A percentile compares a stretch with the other conserved stretches of the same genome.
Evolutionary conservation across 1,140 invertebrate species (phyloP).

Genomic region (Eurosta solidaginis): DNA sequence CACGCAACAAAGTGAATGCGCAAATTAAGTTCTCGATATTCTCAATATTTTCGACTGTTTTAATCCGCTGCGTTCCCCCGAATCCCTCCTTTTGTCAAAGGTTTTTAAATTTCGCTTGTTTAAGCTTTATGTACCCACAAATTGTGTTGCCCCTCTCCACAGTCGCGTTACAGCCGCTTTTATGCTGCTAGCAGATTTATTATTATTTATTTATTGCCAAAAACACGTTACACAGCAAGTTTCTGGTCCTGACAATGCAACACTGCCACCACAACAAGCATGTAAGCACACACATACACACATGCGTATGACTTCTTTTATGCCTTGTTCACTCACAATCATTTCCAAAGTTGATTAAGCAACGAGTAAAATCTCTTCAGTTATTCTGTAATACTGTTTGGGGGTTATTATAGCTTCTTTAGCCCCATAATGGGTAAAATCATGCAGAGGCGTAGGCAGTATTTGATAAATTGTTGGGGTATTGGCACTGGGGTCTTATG

Average conservation of each 20-base stretch:
- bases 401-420: too few species aligned
- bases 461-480: too few species aligned
- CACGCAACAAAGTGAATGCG: background rate
- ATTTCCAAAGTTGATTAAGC: slow-evolving; percentile 8
- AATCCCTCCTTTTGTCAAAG: background rate
- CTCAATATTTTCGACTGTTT: background rate
- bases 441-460: too few species aligned
- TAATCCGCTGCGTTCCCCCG: background rate
- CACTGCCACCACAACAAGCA: background rate
- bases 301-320: background rate
- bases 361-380: background rate
- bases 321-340: too few species aligned
- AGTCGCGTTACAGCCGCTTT: background rate
- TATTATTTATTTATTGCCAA: slow-evolving; percentile 15
- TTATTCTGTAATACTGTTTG: background rate
- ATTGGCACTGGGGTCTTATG: too few species aligned
- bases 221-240: background rate
- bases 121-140: background rate
- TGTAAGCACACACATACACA: background rate
- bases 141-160: background rate
- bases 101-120: background rate
- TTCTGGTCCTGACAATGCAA: background rate
- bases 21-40: background rate
- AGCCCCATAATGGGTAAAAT: too few species aligned
- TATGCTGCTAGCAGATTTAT: background rate